A percentile compares a stretch with the other conserved stretches of the same genome.
These are phyloP conservation scores for Brachionus rubens DNA, from an alignment of 1,140 invertebrate species.

Conservation along the genomic window DNA sequence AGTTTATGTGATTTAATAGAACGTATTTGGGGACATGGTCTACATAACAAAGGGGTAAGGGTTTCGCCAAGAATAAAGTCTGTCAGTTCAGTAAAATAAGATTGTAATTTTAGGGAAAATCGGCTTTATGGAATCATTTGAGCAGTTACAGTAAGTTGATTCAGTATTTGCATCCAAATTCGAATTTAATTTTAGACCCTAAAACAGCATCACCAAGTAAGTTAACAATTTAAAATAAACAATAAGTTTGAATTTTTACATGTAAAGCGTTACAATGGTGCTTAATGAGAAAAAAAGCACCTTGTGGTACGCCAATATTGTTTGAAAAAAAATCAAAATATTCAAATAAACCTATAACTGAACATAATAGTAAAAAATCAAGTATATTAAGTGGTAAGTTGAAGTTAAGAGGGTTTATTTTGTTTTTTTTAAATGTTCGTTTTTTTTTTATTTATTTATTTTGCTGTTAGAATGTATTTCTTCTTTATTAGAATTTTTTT, in stretches of 20 bases:
- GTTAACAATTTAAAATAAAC: background rate
- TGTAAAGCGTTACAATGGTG: conserved; percentile 35
- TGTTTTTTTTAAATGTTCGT: background rate
- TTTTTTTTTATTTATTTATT: background rate
- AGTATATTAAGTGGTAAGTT: background rate
- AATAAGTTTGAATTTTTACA: background rate
- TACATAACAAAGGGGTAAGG: conserved; percentile 80
- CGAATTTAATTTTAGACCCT: background rate
- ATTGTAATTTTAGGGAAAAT: conserved; percentile 45
- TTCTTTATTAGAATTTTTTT: too few relatives aligned
- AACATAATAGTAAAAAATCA: conserved; percentile 1
- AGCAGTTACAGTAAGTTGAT: conserved; percentile 45
- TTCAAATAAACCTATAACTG: background rate
- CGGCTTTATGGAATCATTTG: conserved; percentile 48
- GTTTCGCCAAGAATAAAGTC: too few relatives aligned
- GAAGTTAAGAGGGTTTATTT: background rate
- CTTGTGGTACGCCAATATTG: background rate
- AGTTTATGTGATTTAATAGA: conserved; percentile 94
- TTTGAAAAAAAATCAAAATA: background rate
- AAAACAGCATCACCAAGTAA: conserved; percentile 11
- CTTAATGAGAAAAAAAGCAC: conserved; percentile 43
- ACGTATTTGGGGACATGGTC: conserved; percentile 93
- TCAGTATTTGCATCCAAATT: conserved; percentile 2
- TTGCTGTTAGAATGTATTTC: background rate
- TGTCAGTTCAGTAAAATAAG: too few relatives aligned